Base-by-base conservation (phyloP, 2,797 vertebrate species). In the Leptatherina wallacei region DNA sequence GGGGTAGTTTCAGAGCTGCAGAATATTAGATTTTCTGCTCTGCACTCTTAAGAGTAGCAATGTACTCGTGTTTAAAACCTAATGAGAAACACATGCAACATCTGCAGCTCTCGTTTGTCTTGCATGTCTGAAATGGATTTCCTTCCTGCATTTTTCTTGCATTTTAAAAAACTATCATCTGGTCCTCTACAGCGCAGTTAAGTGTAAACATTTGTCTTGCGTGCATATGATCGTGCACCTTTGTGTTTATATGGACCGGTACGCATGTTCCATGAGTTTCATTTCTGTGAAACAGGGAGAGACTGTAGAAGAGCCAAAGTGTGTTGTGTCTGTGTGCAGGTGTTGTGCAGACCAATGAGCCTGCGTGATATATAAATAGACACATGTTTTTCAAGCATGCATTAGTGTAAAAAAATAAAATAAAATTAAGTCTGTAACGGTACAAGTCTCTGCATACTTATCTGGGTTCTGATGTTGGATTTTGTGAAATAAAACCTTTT, bases 201-300 rank as follows among this genome's bases (percentile, higher is more conserved):
- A n/a, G 12, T 2, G 4, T 38, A 7, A 10, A 22, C 27, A 12
- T 58, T 3, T 36, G 10, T 49, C 1, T 56, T 55, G 27, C 3
- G 0, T 65, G 22, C 18, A 10, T 16, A 1, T 58, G 16, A 2
- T 20, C 6, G 0, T 20, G 27, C 18, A 49, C 3, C 2, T 20
- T 7, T 1, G 0, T 58, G 62, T 81, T 72, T 73, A 8, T 70
- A 30, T 77, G 8, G 44, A 35, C 11, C 1, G 36, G 30, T 0
- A 11, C 2, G 2, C 0, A 6, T 35, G 22, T 38, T 76, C 70
- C 54, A 44, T 83, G n/a, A 82, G 87, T 91, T 91, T 91, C 90
- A 91, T 87, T 91, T 92, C 73, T 81, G 62, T 80, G 78, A 78
- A 92, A 90, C 10, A 47, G 63, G 62, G 65, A 86, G 33, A 60